Conservation (phyloP, 2,888 invertebrate genomes). For the Troilus luridus region DNA sequence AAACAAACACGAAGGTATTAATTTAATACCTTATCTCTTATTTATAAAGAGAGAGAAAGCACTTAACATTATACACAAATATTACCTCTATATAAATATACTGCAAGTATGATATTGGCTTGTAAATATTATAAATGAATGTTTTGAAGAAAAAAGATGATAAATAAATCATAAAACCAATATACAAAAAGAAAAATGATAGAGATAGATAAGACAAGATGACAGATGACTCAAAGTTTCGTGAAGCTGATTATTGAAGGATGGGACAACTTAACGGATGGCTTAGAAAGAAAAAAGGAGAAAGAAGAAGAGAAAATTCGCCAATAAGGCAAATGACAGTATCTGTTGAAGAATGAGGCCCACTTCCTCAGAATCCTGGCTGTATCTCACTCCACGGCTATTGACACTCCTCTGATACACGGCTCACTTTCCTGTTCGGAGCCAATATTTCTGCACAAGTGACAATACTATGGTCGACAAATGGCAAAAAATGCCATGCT, state of each 20-base stretch:
- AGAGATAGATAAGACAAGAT: background rate
- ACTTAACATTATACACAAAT: too few relatives aligned
- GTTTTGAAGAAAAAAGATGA: background rate
- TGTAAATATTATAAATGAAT: too few relatives aligned
- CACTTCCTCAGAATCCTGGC: background rate
- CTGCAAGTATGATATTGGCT: too few relatives aligned
- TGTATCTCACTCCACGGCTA: constrained; percentile 2
- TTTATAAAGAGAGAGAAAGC: too few relatives aligned
- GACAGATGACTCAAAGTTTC: constrained; percentile 6
- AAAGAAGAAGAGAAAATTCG: background rate
- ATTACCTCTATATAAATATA: too few relatives aligned
- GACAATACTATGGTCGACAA: background rate
- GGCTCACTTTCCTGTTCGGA: background rate
- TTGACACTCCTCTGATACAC: background rate
- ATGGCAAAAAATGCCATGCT: background rate
- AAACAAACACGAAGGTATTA: too few relatives aligned
- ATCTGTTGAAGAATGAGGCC: background rate
- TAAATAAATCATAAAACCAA: background rate
- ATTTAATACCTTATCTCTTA: too few relatives aligned
- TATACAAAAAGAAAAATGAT: background rate
- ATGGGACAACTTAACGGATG: background rate
- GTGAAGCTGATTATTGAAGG: background rate
- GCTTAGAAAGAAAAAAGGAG: background rate
- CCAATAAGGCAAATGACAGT: constrained; percentile 30
- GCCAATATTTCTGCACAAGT: background rate